Evolutionary conservation across 2,113 vertebrate species (phyloP).

Genomic region (Gracilinanus agilis): DNA sequence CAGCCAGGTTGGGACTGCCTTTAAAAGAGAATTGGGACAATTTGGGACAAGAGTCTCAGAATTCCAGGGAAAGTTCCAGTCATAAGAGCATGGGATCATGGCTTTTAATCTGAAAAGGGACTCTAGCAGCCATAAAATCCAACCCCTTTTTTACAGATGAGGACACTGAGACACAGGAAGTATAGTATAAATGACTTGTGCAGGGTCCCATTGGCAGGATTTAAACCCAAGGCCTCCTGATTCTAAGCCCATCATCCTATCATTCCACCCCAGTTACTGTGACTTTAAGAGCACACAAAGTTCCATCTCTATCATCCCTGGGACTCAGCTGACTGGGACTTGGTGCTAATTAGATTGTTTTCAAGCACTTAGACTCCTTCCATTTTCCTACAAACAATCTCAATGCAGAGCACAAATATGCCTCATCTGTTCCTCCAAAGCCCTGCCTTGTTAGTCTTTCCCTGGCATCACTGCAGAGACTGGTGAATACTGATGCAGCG

Average conservation of each 20-base stretch:
- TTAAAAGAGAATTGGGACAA: no score
- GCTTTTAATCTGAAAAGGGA: no score
- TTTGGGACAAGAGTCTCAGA: no score
- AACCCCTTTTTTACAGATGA: neutral
- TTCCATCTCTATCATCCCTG: neutral
- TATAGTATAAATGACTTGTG: neutral
- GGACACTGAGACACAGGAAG: neutral
- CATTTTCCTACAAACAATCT: neutral
- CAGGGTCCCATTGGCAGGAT: no score
- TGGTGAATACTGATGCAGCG: neutral
- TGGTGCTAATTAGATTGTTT: conserved; percentile 3
- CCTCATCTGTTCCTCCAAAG: neutral
- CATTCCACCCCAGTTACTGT: neutral
- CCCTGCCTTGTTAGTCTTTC: neutral
- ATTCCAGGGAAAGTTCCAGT: no score
- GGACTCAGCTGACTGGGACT: neutral
- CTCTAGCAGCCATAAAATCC: neutral
- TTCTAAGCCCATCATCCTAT: neutral
- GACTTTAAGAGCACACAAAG: neutral
- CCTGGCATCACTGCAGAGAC: neutral
- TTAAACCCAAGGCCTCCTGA: neutral
- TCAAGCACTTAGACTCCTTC: neutral
- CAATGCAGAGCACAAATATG: neutral
- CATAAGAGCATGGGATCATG: no score
- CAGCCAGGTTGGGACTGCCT: no score